Evolutionary conservation across 2,113 vertebrate species (phyloP).

Genomic region (Indri indri): DNA sequence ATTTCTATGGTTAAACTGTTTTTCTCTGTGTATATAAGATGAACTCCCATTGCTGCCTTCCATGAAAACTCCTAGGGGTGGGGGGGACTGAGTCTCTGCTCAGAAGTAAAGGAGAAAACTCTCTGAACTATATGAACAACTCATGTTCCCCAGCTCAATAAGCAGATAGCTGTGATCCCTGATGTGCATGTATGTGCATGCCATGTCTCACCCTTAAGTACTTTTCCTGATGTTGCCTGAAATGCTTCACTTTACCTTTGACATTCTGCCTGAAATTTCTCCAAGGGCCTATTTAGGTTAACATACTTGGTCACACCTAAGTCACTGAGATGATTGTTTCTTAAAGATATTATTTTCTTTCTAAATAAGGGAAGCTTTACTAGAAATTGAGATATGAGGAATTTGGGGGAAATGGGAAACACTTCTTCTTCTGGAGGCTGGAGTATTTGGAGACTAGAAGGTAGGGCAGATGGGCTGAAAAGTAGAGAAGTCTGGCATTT

Average conservation of each 20-base stretch:
- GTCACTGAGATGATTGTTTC: not conserved
- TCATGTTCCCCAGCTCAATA: not conserved
- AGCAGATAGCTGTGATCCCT: not conserved
- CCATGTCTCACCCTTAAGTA: not conserved
- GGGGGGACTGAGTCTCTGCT: not conserved
- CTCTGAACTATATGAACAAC: not conserved
- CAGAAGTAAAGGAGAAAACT: not conserved
- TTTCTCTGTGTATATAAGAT: not conserved
- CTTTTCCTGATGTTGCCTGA: not conserved
- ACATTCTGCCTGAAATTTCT: not conserved
- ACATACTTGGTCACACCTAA: not conserved
- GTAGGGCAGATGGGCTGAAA: not conserved
- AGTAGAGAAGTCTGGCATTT: not conserved
- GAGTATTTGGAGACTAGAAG: not conserved
- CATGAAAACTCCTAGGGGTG: not conserved
- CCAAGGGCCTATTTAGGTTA: not conserved
- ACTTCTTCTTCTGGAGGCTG: not conserved
- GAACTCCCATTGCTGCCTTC: not conserved
- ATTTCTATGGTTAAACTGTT: not conserved
- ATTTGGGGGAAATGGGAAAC: not conserved
- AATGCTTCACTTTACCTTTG: slow-evolving; percentile 5
- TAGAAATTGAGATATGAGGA: not conserved
- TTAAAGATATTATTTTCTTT: slow-evolving; percentile 30
- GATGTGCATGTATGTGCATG: not conserved
- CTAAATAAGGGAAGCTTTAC: slow-evolving; percentile 5